phyloP scores from a whole-genome alignment of 1,140 invertebrate genomes.

The Pomacea maculata region DNA sequence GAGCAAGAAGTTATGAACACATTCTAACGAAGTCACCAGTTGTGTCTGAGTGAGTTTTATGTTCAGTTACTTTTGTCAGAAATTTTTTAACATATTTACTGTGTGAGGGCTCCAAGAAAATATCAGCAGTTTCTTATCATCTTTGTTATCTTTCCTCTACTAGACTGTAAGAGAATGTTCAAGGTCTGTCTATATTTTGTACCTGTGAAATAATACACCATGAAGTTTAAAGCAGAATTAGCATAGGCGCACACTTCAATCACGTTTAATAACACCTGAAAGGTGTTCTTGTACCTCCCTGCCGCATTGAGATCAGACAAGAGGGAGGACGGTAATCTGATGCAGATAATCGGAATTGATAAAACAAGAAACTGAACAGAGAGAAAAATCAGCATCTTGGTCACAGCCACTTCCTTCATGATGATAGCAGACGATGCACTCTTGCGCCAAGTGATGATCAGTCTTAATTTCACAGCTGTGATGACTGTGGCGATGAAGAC shows the following conservation, averaged over 20 bases:
- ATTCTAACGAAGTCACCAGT: no score
- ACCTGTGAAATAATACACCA: background rate
- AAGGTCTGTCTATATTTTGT: slow-evolving; percentile 4
- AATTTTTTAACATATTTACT: no score
- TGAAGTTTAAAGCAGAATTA: slow-evolving; percentile 2
- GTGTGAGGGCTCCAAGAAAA: no score
- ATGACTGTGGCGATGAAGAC: no score
- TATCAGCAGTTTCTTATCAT: no score
- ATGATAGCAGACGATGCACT: background rate
- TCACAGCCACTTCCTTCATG: slow-evolving; percentile 2
- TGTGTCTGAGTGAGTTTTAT: no score
- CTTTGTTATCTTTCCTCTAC: no score
- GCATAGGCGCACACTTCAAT: background rate
- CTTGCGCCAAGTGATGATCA: no score
- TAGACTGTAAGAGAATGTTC: background rate
- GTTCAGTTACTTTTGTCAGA: no score
- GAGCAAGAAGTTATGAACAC: no score
- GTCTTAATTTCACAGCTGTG: no score
- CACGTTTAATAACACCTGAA: background rate
- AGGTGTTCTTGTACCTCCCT: background rate
- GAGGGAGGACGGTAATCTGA: background rate
- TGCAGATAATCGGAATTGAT: background rate
- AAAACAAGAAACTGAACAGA: slow-evolving; percentile 12
- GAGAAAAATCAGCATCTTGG: slow-evolving; percentile 10
- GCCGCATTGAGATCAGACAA: background rate